Percentiles rank a stretch among this genome's conserved stretches.
Evolutionary conservation across 2,113 vertebrate genomes (phyloP).

Genomic region (Catharus fuscescens): DNA sequence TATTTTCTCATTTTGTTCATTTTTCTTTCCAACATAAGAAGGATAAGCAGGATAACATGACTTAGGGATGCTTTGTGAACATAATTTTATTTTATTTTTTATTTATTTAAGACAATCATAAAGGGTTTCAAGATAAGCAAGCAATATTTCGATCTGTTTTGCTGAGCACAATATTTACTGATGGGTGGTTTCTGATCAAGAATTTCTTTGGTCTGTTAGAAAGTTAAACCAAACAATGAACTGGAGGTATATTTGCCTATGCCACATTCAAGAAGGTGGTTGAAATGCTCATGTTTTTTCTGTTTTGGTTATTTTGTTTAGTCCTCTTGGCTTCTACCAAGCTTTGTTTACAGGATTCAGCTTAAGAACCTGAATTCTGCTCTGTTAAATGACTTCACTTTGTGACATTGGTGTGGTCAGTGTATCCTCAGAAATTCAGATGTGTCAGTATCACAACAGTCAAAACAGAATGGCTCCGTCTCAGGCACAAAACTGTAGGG

Average conservation of each 20-base stretch:
- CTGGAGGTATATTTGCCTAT: neutral
- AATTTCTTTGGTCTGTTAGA: neutral
- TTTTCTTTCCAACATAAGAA: neutral
- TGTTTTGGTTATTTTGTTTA: neutral
- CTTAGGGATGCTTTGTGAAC: constrained; percentile 9
- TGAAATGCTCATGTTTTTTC: neutral
- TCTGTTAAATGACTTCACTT: neutral
- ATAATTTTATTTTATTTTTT: neutral
- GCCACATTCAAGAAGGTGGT: neutral
- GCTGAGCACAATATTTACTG: neutral
- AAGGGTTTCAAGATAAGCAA: too few relatives aligned
- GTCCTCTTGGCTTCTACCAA: neutral
- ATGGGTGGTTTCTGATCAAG: neutral
- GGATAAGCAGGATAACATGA: neutral
- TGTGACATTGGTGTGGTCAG: too few relatives aligned
- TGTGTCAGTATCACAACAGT: neutral
- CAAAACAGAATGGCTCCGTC: neutral
- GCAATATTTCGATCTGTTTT: too few relatives aligned
- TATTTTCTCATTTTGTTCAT: constrained; percentile 27
- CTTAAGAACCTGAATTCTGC: neutral
- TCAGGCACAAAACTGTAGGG: neutral
- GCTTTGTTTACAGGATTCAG: neutral
- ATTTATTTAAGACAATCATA: neutral
- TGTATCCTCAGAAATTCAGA: neutral
- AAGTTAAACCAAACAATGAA: neutral